Evolutionary conservation across 2,888 invertebrate genomes (phyloP).

Genomic region (Ormyrus thymus): DNA sequence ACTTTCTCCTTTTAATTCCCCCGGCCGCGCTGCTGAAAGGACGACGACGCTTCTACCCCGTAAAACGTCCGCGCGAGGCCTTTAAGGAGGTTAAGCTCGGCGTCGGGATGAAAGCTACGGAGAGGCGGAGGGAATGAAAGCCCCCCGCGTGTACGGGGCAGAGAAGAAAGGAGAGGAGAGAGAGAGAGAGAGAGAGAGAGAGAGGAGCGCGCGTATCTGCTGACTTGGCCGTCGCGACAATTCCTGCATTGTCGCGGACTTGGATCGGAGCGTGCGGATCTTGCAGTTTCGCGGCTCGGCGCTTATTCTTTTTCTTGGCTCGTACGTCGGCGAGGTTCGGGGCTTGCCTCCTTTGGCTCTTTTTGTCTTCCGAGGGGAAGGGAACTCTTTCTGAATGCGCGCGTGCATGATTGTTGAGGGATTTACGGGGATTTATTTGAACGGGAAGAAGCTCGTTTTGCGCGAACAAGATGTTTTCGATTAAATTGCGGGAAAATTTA

Average conservation of each 20-base stretch:
- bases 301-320: slow-evolving; percentile 21
- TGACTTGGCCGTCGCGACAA: slow-evolving; percentile 65
- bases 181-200: slow-evolving; percentile 23
- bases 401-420: not conserved
- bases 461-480: too few relatives aligned
- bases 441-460: too few relatives aligned
- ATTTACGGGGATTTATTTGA: too few relatives aligned
- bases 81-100: slow-evolving; percentile 23
- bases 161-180: not conserved
- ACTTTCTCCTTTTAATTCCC: too few relatives aligned
- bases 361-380: too few relatives aligned
- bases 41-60: not conserved
- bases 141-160: too few relatives aligned
- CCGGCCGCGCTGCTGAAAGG: too few relatives aligned
- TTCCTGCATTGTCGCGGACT: slow-evolving; percentile 63
- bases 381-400: not conserved
- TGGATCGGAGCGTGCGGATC: slow-evolving; percentile 60
- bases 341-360: not conserved
- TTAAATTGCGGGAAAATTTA: too few relatives aligned
- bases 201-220: slow-evolving; percentile 61
- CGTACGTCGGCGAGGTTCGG: not conserved
- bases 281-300: slow-evolving; percentile 67
- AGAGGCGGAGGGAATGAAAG: not conserved
- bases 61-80: slow-evolving; percentile 22
- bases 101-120: slow-evolving; percentile 39